Evolutionary conservation across 2,888 invertebrate species (phyloP), one percentile per base, ranked within the genome.

Genomic region (Drosophila neutralis): DNA sequence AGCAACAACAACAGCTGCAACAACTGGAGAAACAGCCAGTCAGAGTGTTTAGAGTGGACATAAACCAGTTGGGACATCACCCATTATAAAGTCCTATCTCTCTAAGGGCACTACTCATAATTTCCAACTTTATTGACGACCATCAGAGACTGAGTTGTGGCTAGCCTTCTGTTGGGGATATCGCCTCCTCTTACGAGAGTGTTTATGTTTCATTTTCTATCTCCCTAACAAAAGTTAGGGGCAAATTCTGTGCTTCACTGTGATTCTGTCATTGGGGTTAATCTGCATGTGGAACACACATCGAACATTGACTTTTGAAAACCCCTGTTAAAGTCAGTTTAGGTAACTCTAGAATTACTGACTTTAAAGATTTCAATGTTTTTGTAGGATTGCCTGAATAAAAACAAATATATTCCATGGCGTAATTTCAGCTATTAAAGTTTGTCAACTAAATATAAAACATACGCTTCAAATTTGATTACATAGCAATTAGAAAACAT

Each of bases 111-210:
- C 58, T 49, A 57, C 73, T 83, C 81, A 78, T 79, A 81, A 75
- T 73, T 84, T 73, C 42, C 52, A 54, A 67, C 76, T 78, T 75
- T 76, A 84, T 88, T 88, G 78, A 86, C 78, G 76, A 70, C 66
- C 78, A 71, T 60, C 71, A 64, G 69, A 67, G 76, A 57, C 72
- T 76, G 56, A 71, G 61, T 68, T 80, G 80, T 76, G 80, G 77
- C 63, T 21, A 27, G n/a, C 61, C 54, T 62, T 40, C 49, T 61
- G 59, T 57, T 68, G 57, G 58, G 56, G 27, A 67, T 71, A 66
- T 70, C 63, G 52, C 33, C 68, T 48, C 21, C 52, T 49, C 53
- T 60, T 42, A 57, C 24, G 33, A 76, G 69, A 57, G 67, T 65
- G 60, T 72, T 76, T 80, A 66, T 70, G 65, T 60, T 58, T 63